Evolutionary conservation across 2,113 vertebrate genomes (phyloP).

Genomic region (Carassius gibelio): DNA sequence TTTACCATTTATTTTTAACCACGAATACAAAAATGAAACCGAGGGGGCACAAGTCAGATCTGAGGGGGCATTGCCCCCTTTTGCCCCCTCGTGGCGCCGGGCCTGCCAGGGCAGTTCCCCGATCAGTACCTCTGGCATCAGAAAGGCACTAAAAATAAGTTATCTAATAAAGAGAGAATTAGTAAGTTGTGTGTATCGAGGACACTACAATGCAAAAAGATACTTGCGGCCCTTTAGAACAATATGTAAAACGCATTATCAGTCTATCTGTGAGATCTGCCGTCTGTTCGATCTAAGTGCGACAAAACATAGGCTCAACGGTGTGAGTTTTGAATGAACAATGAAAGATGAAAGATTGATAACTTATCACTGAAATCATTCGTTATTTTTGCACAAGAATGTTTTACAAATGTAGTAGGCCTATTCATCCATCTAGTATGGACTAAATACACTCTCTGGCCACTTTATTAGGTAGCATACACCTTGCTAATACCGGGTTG

Average conservation of each 20-base stretch:
- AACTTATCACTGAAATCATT: neutral
- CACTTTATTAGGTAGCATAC: too few species aligned
- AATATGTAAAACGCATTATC: neutral
- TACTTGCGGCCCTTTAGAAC: neutral
- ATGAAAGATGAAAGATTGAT: neutral
- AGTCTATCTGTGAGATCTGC: neutral
- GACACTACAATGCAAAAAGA: neutral
- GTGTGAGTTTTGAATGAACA: conserved; percentile 8
- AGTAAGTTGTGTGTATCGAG: neutral
- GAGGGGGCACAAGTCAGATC: too few species aligned
- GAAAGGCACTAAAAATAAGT: neutral
- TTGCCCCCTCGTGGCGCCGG: too few species aligned
- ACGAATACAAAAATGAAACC: too few species aligned
- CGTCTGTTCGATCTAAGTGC: neutral
- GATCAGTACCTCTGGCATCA: too few species aligned
- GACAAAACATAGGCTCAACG: neutral
- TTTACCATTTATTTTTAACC: too few species aligned
- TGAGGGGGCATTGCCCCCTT: too few species aligned
- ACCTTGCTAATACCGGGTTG: too few species aligned
- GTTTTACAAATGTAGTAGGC: neutral
- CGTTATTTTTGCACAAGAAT: neutral
- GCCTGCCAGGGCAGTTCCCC: neutral
- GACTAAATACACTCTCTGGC: too few species aligned
- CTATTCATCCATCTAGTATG: neutral
- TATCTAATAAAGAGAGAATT: neutral